Evolutionary conservation across 2,113 vertebrate genomes (phyloP).

Genomic region (Bos taurus): DNA sequence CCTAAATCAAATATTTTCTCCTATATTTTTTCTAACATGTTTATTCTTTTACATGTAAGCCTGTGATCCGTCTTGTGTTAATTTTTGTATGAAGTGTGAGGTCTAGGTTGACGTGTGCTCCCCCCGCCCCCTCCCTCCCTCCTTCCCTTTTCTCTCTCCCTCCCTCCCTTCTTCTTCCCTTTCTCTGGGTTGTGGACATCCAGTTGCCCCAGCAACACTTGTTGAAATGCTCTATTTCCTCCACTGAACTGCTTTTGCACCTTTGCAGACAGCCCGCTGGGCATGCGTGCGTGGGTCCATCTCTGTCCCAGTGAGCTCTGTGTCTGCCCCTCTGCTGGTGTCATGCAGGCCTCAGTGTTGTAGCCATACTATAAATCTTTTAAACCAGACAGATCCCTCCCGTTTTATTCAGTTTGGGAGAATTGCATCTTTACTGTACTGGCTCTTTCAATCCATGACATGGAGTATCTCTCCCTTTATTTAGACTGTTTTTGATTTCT

Average conservation of each 20-base stretch:
- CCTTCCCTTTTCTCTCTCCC: accelerated
- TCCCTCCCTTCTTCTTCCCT: accelerated
- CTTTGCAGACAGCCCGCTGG: background rate
- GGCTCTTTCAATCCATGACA: background rate
- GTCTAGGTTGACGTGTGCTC: background rate
- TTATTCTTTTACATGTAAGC: background rate
- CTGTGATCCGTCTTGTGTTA: background rate
- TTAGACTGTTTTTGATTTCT: background rate
- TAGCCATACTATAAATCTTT: background rate
- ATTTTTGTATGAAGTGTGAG: background rate
- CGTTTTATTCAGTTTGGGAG: background rate
- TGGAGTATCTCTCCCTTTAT: background rate
- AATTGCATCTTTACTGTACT: background rate
- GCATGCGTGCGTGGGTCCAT: background rate
- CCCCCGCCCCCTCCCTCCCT: background rate
- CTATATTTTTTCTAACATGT: background rate
- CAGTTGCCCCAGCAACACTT: background rate
- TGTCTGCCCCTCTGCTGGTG: background rate
- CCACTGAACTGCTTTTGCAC: background rate
- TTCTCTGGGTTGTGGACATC: background rate
- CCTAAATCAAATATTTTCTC: background rate
- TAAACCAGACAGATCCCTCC: background rate
- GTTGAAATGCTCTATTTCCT: background rate
- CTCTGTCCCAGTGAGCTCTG: background rate
- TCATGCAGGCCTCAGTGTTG: background rate